phyloP scores from a whole-genome alignment of 2,888 invertebrate genomes.

The Mesorhabditis spiculigera region DNA sequence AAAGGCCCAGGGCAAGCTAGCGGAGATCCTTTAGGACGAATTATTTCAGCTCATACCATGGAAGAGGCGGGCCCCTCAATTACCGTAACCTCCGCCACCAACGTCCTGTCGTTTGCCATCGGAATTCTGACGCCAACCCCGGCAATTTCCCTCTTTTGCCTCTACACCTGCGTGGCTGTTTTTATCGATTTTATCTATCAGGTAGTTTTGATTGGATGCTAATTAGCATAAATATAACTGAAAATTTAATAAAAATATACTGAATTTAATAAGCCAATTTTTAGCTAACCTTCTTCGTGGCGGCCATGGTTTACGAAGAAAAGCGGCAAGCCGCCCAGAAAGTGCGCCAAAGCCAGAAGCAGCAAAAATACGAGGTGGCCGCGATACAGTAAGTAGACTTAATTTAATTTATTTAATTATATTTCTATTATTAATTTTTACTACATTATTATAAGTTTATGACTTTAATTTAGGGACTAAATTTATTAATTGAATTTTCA shows the following conservation, averaged over 20 bases:
- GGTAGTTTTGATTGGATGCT: too few species aligned
- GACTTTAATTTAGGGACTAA: neutral
- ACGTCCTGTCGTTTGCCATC: slow-evolving; percentile 43
- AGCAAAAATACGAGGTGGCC: too few species aligned
- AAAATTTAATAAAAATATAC: too few species aligned
- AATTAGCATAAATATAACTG: too few species aligned
- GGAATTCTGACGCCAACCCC: slow-evolving; percentile 42
- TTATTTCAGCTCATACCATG: slow-evolving; percentile 14
- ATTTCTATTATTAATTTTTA: too few species aligned
- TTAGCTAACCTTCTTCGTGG: slow-evolving; percentile 44
- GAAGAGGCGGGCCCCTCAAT: slow-evolving; percentile 47
- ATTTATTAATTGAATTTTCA: neutral
- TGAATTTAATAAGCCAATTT: too few species aligned
- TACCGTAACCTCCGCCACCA: slow-evolving; percentile 45
- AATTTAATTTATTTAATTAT: too few species aligned
- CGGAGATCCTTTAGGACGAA: too few species aligned
- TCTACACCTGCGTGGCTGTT: slow-evolving; percentile 41
- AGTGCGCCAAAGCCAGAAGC: too few species aligned
- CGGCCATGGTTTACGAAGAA: slow-evolving; percentile 40
- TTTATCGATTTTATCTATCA: slow-evolving; percentile 44
- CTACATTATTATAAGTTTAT: too few species aligned
- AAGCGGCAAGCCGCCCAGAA: slow-evolving; percentile 13
- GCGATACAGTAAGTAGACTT: too few species aligned
- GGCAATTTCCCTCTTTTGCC: slow-evolving; percentile 43
- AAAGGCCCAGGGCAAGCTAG: too few species aligned